Conservation (phyloP, 2,113 vertebrate genomes). For the Uropsilus gracilis region DNA sequence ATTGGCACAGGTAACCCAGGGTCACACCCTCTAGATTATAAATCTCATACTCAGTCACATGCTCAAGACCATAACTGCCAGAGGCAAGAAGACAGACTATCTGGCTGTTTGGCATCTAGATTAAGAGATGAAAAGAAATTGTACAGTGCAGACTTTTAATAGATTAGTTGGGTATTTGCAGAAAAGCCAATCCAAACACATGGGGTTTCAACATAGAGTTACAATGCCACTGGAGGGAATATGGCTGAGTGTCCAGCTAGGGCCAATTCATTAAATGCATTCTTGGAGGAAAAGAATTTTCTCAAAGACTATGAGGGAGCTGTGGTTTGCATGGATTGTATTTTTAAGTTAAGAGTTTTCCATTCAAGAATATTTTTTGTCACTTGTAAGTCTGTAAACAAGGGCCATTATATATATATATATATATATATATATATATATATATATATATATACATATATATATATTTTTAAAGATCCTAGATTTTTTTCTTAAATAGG, state of each 20-base stretch:
- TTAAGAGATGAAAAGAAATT: neutral
- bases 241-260: neutral
- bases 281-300: neutral
- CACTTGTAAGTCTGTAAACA: neutral
- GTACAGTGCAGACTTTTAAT: neutral
- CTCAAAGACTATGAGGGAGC: neutral
- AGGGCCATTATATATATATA: neutral
- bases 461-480: neutral
- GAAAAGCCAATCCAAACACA: neutral
- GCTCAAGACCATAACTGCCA: neutral
- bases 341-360: conserved; percentile 51
- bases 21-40: neutral
- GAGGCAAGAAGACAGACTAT: neutral
- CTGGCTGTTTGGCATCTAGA: neutral
- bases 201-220: neutral
- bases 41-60: neutral
- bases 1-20: neutral
- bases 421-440: no score
- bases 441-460: no score
- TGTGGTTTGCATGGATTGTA: neutral
- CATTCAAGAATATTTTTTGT: neutral
- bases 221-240: neutral
- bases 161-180: neutral
- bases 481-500: conserved; percentile 22
- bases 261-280: neutral